These are phyloP conservation scores for Sebastes goodei DNA, from an alignment of 2,797 vertebrate genomes.

Conservation along the genomic window DNA sequence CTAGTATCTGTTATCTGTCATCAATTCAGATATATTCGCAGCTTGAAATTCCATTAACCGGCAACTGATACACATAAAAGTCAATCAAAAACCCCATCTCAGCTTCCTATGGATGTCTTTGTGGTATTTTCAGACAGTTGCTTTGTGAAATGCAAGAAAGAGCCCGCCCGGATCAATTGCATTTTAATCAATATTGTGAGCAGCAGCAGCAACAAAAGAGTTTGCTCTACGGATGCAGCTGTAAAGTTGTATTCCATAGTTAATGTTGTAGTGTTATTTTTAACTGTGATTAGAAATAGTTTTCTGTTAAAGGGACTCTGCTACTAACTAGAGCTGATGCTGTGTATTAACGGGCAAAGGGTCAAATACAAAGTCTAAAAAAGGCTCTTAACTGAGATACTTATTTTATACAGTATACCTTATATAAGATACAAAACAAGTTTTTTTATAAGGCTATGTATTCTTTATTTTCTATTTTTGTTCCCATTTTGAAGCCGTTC, in stretches of 20 bases:
- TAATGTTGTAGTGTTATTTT: conserved; percentile 3
- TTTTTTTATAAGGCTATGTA: no score
- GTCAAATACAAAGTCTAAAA: neutral
- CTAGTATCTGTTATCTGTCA: neutral
- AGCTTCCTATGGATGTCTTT: neutral
- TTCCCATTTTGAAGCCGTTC: no score
- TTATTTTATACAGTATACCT: neutral
- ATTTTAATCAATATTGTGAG: conserved; percentile 40
- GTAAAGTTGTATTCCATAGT: conserved; percentile 3
- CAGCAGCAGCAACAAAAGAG: conserved; percentile 16
- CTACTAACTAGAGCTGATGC: neutral
- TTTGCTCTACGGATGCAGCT: conserved; percentile 1
- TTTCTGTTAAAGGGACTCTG: neutral
- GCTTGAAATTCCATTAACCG: conserved; percentile 5
- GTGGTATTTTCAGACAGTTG: neutral
- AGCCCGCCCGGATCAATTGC: conserved; percentile 11
- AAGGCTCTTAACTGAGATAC: neutral
- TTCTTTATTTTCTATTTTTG: no score
- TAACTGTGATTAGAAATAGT: neutral
- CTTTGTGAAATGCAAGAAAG: conserved; percentile 23
- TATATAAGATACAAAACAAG: no score
- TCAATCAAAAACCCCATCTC: conserved; percentile 2
- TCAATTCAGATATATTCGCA: neutral
- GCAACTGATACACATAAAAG: neutral
- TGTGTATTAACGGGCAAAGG: neutral